Base-by-base conservation (phyloP, 2,888 invertebrate genomes). In the Leptinotarsa rubiginosa region DNA sequence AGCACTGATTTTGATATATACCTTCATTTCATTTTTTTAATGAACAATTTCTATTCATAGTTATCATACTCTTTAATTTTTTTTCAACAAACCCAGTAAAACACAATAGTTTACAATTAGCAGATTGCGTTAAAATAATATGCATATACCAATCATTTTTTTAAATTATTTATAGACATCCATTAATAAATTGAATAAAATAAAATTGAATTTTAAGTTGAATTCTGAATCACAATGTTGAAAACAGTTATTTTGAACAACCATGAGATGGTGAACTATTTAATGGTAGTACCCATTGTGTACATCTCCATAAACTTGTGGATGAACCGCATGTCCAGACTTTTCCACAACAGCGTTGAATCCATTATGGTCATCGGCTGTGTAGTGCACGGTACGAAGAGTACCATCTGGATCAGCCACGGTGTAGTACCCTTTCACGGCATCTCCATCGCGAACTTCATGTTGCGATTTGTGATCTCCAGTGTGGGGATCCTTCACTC, bases 381-480 rank as follows among this genome's bases (percentile, higher is more conserved):
- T 85, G 88, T 92, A 92, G 81, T 92, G 91, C 49, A 92, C 92
- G 81, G 91, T 91, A 85, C 92, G 89, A 84, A 89, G 88, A 72
- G 91, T 89, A 83, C 92, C 92, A 81, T 91, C 92, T 15, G 92
- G 91, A 81, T 92, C 92, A 25, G 91, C 87, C 4, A 92, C 88
- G 78, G 91, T 91, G 84, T 92, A 92, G 20, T 90, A 90, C 56
- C 92, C 92, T 84, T 90, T 89, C 66, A 92, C 92, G 18, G 90
- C 85, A 85, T 92, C 90, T 0, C 92, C 92, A 85, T 90, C 89
- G 1, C 89, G 88, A 22, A 87, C 85, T 84, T 90, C 91, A 72
- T 89, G 89, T 80, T 90, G 90, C 10, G 88, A 78, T 74, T 83
- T 83, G 66, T 80, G 79, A 81, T 91, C 91, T 15, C 91, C 91